These are phyloP conservation scores for Cotesia chilonis DNA, from an alignment of 1,140 invertebrate species.

Conservation along the genomic window DNA sequence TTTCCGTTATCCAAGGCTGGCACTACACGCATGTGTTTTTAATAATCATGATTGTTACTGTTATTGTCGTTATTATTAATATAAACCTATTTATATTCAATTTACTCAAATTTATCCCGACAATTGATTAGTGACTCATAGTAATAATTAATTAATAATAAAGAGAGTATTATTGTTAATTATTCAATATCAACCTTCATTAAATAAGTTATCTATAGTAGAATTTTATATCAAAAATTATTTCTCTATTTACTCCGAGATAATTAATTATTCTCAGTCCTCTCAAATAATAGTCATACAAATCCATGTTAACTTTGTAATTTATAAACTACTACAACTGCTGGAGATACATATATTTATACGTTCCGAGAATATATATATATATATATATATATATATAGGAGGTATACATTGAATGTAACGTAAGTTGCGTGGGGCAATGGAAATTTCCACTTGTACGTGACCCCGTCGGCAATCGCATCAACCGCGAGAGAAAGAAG, in stretches of 20 bases:
- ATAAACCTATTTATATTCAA: no score
- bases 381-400: no score
- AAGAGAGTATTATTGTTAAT: no score
- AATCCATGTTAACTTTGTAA: constrained; percentile 5
- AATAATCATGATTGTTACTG: no score
- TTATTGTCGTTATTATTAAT: no score
- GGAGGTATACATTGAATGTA: constrained; percentile 1
- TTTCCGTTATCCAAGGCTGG: constrained; percentile 1
- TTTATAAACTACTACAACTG: constrained; percentile 13
- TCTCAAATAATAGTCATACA: background rate
- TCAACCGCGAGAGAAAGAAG: background rate
- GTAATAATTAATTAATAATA: no score
- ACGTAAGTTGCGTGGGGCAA: constrained; percentile 35
- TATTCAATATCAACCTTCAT: background rate
- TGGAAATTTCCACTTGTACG: constrained; percentile 42
- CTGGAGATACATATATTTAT: constrained; percentile 24
- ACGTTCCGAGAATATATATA: background rate
- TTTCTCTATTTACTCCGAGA: background rate
- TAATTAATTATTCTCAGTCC: background rate
- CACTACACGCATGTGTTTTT: background rate
- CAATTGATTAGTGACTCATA: constrained; percentile 2
- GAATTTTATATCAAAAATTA: background rate
- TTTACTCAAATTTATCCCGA: no score
- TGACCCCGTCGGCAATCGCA: constrained; percentile 30
- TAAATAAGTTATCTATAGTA: background rate